Base-by-base conservation (phyloP, 2,113 vertebrate genomes). In the Dendrocopos noguchii region DNA sequence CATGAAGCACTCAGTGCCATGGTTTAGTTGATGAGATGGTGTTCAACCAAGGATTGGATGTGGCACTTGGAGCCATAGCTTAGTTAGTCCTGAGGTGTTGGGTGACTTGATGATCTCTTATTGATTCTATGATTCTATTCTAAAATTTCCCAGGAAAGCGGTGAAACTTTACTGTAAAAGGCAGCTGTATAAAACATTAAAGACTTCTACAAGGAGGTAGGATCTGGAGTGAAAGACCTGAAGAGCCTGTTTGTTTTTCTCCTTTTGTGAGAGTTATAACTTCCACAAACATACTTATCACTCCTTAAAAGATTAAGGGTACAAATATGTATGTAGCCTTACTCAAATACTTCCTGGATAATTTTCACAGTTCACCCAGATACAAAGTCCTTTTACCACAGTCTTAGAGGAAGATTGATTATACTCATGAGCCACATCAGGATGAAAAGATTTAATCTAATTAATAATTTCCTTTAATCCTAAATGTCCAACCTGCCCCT, bases 391-490 rank as follows among this genome's bases (percentile, higher is more conserved):
- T 42, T 15, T 65, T 80, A 10, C 9, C 59, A 53, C 39, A 59
- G 20, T 56, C 31, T 80, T 64, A 52, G 22, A 78, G 17, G 24
- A 85, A 67, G 53, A 85, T 64, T 46, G 63, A 78, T 78, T 91
- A 44, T 56, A 64, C 7, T 67, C 63, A 33, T 29, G 47, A 90
- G 64, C 36, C 28, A 86, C 19, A 88, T 18, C 68, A 80, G 57
- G 36, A 85, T 64, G 9, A 80, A 94, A 94, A 85, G 29, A n/a
- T 85, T 90, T 74, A 91, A 80, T 86, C 55, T n/a, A n/a, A n/a
- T n/a, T 85, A 93, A 80, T 52, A 74, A 57, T 95, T 93, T 71
- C 36, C 56, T 93, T 90, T 90, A 95, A 85, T 78, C 61, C 42
- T 77, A 83, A 85, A 36, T 36, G 36, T n/a, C 10, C 39, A 39